These are phyloP conservation scores for Trematomus loennbergii DNA, from an alignment of 2,113 vertebrate species.

Conservation along the genomic window DNA sequence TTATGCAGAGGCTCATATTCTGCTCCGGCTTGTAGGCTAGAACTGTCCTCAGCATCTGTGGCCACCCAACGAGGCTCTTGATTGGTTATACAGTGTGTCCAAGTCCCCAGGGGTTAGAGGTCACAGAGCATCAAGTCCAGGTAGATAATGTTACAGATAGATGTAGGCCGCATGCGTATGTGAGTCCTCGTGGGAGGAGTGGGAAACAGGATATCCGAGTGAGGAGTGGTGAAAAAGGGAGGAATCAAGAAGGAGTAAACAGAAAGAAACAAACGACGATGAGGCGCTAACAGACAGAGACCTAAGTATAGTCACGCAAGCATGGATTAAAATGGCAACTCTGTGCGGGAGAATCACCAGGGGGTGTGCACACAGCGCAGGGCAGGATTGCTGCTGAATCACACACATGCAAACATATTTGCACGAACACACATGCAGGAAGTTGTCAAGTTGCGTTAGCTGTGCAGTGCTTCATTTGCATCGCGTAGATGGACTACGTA, in stretches of 20 bases:
- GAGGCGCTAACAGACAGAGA: slow-evolving; percentile 30
- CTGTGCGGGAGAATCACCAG: slow-evolving; percentile 53
- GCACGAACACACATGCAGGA: slow-evolving; percentile 37
- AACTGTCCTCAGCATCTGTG: slow-evolving; percentile 53
- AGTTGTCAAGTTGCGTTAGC: slow-evolving; percentile 50
- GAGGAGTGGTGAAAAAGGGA: slow-evolving; percentile 1
- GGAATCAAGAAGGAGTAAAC: neutral
- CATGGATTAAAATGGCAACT: slow-evolving; percentile 63
- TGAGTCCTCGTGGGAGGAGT: slow-evolving; percentile 25
- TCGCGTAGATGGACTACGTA: slow-evolving; percentile 22
- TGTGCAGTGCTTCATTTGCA: slow-evolving; percentile 26
- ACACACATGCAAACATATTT: slow-evolving; percentile 41
- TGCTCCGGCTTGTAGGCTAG: slow-evolving; percentile 33
- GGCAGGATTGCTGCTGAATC: slow-evolving; percentile 34
- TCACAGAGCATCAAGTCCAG: slow-evolving; percentile 46
- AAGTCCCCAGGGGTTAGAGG: slow-evolving; percentile 37
- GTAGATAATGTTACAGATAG: slow-evolving; percentile 53
- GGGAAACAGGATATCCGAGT: slow-evolving; percentile 13
- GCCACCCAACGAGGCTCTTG: slow-evolving; percentile 35
- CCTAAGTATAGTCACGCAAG: slow-evolving; percentile 51
- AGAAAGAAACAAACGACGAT: slow-evolving; percentile 23
- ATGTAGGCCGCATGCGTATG: slow-evolving; percentile 39
- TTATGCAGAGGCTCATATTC: slow-evolving; percentile 59
- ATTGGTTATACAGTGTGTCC: slow-evolving; percentile 25
- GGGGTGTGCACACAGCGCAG: slow-evolving; percentile 36